phyloP scores from a whole-genome alignment of 2,113 vertebrate species.

The Hippocampus abdominalis region DNA sequence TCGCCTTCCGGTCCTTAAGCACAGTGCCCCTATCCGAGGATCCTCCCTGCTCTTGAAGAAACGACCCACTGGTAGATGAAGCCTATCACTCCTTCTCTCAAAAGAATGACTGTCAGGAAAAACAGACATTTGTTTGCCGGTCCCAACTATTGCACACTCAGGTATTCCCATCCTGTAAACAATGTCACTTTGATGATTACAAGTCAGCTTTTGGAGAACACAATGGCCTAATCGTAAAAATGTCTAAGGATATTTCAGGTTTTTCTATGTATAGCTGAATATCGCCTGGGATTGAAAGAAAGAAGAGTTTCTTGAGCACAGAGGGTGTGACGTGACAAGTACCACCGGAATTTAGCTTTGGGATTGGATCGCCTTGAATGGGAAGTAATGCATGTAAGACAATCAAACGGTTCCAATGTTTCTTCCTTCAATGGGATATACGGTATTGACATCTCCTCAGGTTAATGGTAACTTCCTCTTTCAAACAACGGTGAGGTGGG shows the following conservation, averaged over 20 bases:
- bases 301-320: constrained; percentile 7
- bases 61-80: constrained; percentile 35
- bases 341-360: constrained; percentile 7
- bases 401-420: constrained; percentile 57
- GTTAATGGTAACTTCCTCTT: constrained; percentile 36
- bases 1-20: constrained; percentile 87
- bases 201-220: not conserved
- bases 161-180: constrained; percentile 54
- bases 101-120: constrained; percentile 28
- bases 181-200: constrained; percentile 30
- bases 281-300: constrained; percentile 13
- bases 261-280: constrained; percentile 20
- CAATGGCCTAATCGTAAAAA: constrained; percentile 16
- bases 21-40: constrained; percentile 82
- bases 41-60: constrained; percentile 78
- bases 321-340: constrained; percentile 21
- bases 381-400: constrained; percentile 59
- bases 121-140: constrained; percentile 39
- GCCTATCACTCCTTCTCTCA: constrained; percentile 9
- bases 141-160: constrained; percentile 61
- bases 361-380: constrained; percentile 23
- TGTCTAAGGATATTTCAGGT: constrained; percentile 47
- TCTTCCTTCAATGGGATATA: constrained; percentile 31
- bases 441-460: constrained; percentile 22
- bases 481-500: constrained; percentile 24